Evolutionary conservation across 2,797 vertebrate species (phyloP).

Genomic region (Labroides dimidiatus): DNA sequence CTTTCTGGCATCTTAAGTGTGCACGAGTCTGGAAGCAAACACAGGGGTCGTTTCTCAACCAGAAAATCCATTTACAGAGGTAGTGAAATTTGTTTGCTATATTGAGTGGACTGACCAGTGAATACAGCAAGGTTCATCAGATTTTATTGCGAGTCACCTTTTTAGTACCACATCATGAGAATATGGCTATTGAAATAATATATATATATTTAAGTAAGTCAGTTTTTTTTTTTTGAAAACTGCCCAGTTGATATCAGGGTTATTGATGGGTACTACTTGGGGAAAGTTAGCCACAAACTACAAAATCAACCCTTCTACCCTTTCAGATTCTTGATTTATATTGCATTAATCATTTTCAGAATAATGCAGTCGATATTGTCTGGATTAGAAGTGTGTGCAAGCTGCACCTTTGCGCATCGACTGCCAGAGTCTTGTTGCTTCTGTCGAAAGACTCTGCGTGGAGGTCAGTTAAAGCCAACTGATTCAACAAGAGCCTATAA

Average conservation of each 20-base stretch:
- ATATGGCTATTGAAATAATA: no score
- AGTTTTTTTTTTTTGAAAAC: neutral
- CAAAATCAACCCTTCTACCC: neutral
- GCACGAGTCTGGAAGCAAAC: constrained; percentile 11
- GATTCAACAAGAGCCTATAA: constrained; percentile 4
- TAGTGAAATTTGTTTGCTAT: constrained; percentile 3
- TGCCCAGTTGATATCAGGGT: neutral
- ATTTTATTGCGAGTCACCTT: no score
- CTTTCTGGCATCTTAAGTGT: constrained; percentile 24
- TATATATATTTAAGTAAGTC: no score
- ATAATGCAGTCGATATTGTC: no score
- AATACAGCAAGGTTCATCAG: no score
- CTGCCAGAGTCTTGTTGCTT: neutral
- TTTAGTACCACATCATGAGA: no score
- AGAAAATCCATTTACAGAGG: neutral
- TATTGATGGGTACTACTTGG: no score
- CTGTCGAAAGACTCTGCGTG: neutral
- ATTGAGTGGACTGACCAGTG: neutral
- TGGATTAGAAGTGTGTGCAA: no score
- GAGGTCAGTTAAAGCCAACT: constrained; percentile 15
- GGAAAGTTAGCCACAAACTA: no score
- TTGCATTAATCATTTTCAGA: neutral
- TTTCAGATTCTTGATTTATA: no score
- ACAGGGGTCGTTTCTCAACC: constrained; percentile 2
- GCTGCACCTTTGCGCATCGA: no score